Evolutionary conservation across 2,888 invertebrate species (phyloP), one percentile per base, ranked within the genome.

Genomic region (Halictus quadricinctus): DNA sequence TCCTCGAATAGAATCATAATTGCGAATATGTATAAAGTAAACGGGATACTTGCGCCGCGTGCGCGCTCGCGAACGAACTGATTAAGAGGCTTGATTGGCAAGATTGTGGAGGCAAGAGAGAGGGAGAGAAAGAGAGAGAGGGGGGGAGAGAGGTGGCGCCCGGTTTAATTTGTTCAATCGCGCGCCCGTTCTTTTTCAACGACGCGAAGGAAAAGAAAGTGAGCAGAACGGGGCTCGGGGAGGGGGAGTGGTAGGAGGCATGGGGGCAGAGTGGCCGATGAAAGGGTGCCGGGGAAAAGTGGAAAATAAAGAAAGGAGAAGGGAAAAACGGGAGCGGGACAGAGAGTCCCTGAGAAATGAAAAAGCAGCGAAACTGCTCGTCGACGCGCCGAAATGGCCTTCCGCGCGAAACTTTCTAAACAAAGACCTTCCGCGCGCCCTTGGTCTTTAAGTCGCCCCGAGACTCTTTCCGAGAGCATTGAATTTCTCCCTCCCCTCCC

Each of bases 21-120:
- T 90, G 90, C 88, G 89, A 89, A 89, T 89, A 89, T 85, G 86
- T 89, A 58, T 58, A 90, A 29, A 89, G 90, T 85, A 86, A 85
- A 79, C 41, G 75, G 84, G 3, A 58, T n/a, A 10, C 8, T n/a
- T 72, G 76, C 41, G 29, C 29, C 29, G 29, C 29, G 29, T 29
- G 81, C 36, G 76, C 69, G 72, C 64, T 0, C 36, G 58, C 72
- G 72, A 80, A 73, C 64, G 70, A 84, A 80, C 77, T 85, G 76
- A 80, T 87, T 83, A 83, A 79, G 79, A 50, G 80, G 83, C 80
- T 82, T 73, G 89, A 89, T 87, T 80, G 81, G 76, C 54, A 77
- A 73, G 83, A 79, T 72, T 80, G 60, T 72, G 25, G 48, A 72
- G 50, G 54, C 80, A 82, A 73, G 79, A 64, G 7, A 1, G 21